A percentile compares a stretch with the other conserved stretches of the same genome.
Evolutionary conservation across 2,113 vertebrate species (phyloP).

Genomic region (Neodontobutis hainanensis): DNA sequence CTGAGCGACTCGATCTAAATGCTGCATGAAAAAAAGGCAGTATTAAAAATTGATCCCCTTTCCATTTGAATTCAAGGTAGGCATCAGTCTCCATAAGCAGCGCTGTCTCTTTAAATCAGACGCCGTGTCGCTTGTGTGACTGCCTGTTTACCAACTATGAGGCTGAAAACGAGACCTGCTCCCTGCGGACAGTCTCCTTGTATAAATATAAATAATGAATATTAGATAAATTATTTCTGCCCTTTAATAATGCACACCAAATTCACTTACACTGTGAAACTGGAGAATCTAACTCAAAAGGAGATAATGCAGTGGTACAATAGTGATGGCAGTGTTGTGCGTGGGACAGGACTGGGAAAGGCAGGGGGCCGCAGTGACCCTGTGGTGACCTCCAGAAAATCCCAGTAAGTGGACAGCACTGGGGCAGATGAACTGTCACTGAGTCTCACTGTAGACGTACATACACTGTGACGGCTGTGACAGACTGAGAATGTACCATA

Average conservation of each 20-base stretch:
- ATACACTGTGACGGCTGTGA: too few relatives aligned
- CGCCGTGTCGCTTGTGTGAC: slow-evolving; percentile 76
- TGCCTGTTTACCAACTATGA: slow-evolving; percentile 84
- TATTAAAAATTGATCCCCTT: slow-evolving; percentile 80
- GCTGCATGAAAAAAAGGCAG: slow-evolving; percentile 40
- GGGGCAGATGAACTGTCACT: neutral
- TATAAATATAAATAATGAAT: slow-evolving; percentile 86
- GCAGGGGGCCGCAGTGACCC: slow-evolving; percentile 42
- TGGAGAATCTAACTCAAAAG: slow-evolving; percentile 60
- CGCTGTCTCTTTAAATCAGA: slow-evolving; percentile 83
- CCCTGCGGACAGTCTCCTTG: slow-evolving; percentile 79
- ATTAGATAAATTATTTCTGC: slow-evolving; percentile 84
- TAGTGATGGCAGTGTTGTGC: slow-evolving; percentile 46
- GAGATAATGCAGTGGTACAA: slow-evolving; percentile 67
- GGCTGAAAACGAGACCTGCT: slow-evolving; percentile 85
- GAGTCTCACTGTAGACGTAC: neutral
- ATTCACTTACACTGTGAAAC: slow-evolving; percentile 77
- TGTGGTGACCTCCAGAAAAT: slow-evolving; percentile 9
- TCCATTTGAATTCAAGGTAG: slow-evolving; percentile 82
- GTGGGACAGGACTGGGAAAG: slow-evolving; percentile 14
- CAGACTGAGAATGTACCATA: neutral
- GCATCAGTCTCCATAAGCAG: slow-evolving; percentile 79
- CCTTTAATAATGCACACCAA: slow-evolving; percentile 79
- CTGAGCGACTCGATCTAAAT: slow-evolving; percentile 75
- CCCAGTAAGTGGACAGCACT: slow-evolving; percentile 3